Evolutionary conservation across 1,140 invertebrate genomes (phyloP), one percentile per base, ranked within the genome.

Genomic region (Myzus persicae): DNA sequence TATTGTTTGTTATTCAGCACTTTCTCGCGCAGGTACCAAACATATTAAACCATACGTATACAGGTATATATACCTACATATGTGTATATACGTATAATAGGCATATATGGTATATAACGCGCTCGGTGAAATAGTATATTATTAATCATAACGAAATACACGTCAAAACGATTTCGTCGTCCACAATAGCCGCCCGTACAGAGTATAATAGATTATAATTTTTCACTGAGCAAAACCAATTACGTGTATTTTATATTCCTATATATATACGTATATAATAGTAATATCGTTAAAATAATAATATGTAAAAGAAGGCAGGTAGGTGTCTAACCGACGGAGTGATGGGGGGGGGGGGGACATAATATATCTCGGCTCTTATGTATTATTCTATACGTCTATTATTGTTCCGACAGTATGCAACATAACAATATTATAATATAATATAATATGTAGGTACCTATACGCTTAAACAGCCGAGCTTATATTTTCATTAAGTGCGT

Each of bases 71-170:
- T 67, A 18, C n/a, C n/a, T 67, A 67, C 22, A 22, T 51, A 5
- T 51, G 22, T 22, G 1, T 48, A 48, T 48, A 22, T 3, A 44
- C 42, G 8, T 44, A 9, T 44, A 44, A 44, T 5, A 11, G 42
- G 9, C 42, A 44, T 44, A 44, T 48, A 48, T 48, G 18, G 46
- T 18, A n/a, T 67, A 67, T n/a, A 67, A n/a, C 59, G 59, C 14
- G 59, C 59, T 31, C n/a, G 59, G 59, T 76, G 59, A 76, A 76
- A 76, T n/a, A 76, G n/a, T 76, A 76, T 87, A 87, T 87, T 87
- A 87, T 87, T 87, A 87, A 46, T 87, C 85, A 87, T 87, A 87
- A 87, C 85, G 48, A 87, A 46, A 76, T 76, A 76, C 59, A 87
- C 44, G 42, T 87, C 85, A 46, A 87, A 87, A 87, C 85, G 85